These are phyloP conservation scores for Micromys minutus DNA, from an alignment of 2,113 vertebrate species.

Conservation along the genomic window DNA sequence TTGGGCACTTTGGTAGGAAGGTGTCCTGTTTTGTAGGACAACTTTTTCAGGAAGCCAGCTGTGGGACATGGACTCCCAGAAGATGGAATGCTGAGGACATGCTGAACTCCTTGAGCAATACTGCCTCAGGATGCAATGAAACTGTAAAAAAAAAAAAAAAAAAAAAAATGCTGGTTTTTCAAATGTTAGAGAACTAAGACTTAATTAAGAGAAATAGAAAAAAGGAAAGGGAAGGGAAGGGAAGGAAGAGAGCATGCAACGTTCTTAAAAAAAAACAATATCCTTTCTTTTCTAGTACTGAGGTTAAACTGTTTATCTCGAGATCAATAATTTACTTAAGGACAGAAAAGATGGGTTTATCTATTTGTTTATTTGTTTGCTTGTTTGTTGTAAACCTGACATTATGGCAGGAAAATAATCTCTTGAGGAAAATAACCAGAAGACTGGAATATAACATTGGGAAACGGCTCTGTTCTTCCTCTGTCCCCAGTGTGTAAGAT, in stretches of 20 bases:
- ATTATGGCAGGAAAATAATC: not conserved
- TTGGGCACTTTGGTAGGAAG: not conserved
- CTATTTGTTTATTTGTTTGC: no score
- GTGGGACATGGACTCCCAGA: not conserved
- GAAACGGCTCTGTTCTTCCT: no score
- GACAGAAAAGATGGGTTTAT: not conserved
- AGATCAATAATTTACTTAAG: not conserved
- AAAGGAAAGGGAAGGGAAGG: not conserved
- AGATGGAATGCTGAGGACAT: not conserved
- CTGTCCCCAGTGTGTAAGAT: not conserved
- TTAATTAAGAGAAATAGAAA: not conserved
- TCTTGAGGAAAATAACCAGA: not conserved
- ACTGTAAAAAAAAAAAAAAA: not conserved
- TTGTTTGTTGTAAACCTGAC: not conserved
- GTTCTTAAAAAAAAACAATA: conserved; percentile 50
- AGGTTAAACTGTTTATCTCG: conserved; percentile 29
- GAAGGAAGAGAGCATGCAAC: rapidly evolving
- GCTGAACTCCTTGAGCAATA: not conserved
- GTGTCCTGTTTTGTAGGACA: no score
- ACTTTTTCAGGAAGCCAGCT: not conserved
- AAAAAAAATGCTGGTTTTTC: not conserved
- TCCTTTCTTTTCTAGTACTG: not conserved
- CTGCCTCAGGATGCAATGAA: not conserved
- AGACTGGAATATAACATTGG: not conserved
- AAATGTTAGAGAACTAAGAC: conserved; percentile 24